Percentiles rank a stretch among this genome's conserved stretches.
Conservation (phyloP, 1,140 invertebrate genomes). For the Subanguina moxae region DNA sequence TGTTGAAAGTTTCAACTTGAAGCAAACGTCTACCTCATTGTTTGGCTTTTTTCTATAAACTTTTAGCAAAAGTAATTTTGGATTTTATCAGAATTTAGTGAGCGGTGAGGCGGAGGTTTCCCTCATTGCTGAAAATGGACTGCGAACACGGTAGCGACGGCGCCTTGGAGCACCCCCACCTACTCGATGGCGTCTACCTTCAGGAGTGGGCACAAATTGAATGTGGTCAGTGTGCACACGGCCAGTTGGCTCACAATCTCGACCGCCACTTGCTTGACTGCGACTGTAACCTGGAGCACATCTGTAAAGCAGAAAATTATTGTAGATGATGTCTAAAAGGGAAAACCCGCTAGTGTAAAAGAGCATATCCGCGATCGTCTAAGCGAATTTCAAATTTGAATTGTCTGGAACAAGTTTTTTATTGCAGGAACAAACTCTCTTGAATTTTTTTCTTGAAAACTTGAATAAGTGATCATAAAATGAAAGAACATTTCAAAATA, state of each 20-base stretch:
- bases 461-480: too few species aligned
- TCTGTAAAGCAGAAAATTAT: conserved; percentile 25
- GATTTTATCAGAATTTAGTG: conserved; percentile 12
- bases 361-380: too few species aligned
- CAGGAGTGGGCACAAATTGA: conserved; percentile 48
- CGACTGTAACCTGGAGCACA: conserved; percentile 58
- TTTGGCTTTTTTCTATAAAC: background rate
- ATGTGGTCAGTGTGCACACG: conserved; percentile 40
- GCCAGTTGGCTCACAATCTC: conserved; percentile 57
- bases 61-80: too few species aligned
- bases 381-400: too few species aligned
- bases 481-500: too few species aligned
- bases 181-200: conserved; percentile 39
- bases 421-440: too few species aligned
- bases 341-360: too few species aligned
- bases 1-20: background rate
- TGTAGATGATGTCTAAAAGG: background rate
- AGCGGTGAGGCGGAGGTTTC: background rate
- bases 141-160: conserved; percentile 53
- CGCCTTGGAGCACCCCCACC: conserved; percentile 28
- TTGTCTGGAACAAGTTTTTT: too few species aligned
- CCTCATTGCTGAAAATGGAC: conserved; percentile 40
- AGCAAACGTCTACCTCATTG: background rate
- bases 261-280: conserved; percentile 48
- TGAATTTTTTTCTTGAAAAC: background rate